Percentiles rank a stretch among this genome's conserved stretches.
These are phyloP conservation scores for Dreissena rostriformis DNA, from an alignment of 1,140 invertebrate species.

Conservation along the genomic window DNA sequence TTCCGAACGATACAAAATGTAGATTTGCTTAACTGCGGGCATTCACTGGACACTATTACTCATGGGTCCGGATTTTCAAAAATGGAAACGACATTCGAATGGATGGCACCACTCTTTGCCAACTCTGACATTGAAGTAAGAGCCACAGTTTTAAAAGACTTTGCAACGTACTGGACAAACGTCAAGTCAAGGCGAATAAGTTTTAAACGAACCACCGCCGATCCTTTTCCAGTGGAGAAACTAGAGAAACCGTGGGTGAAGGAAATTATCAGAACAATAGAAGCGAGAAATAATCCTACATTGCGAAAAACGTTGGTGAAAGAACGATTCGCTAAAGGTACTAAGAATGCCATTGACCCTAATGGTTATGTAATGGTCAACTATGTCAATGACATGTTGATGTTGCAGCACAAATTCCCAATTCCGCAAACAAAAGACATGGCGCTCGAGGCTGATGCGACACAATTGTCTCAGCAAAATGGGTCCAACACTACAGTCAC, in stretches of 20 bases:
- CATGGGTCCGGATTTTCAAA: constrained; percentile 29
- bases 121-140: constrained; percentile 21
- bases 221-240: constrained; percentile 3
- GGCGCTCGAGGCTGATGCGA: background rate
- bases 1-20: constrained; percentile 15
- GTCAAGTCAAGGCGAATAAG: constrained; percentile 18
- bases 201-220: background rate
- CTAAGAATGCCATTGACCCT: constrained; percentile 15
- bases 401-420: constrained; percentile 20
- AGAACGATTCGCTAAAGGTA: constrained; percentile 33
- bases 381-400: constrained; percentile 31
- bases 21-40: constrained; percentile 16
- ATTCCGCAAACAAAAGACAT: background rate
- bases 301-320: background rate
- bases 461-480: background rate
- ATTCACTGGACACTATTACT: constrained; percentile 20
- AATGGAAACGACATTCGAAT: constrained; percentile 24
- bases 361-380: constrained; percentile 39
- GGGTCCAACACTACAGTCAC: too few species aligned
- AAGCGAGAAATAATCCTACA: constrained; percentile 4
- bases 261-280: constrained; percentile 31
- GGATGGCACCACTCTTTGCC: constrained; percentile 25
- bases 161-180: constrained; percentile 32
- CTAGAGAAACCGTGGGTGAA: constrained; percentile 44
- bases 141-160: constrained; percentile 42